Evolutionary conservation across 2,888 invertebrate species (phyloP).

Genomic region (Dysmachus trigonus): DNA sequence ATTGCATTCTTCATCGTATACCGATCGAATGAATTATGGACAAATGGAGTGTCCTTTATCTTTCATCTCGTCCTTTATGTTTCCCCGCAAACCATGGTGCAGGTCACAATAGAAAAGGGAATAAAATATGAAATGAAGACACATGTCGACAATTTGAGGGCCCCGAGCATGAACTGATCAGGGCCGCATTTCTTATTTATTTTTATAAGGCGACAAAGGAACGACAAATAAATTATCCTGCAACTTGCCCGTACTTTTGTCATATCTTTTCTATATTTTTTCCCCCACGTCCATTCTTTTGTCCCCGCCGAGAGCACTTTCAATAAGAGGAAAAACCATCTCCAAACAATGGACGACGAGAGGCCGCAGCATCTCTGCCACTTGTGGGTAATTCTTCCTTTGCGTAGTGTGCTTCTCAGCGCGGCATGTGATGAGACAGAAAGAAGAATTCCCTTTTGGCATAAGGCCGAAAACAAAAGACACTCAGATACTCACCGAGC

Average conservation of each 20-base stretch:
- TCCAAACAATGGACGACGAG: slow-evolving; percentile 3
- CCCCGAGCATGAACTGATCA: slow-evolving; percentile 1
- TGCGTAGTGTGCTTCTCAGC: neutral
- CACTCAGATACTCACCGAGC: neutral
- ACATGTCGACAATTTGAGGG: slow-evolving; percentile 16
- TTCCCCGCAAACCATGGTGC: neutral
- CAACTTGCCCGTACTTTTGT: slow-evolving; percentile 7
- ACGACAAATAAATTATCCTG: slow-evolving; percentile 23
- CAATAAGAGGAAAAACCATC: neutral
- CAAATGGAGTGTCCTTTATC: neutral
- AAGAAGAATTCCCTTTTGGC: neutral
- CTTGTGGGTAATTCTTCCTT: neutral
- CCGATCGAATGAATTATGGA: neutral
- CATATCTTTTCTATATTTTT: neutral
- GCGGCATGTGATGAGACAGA: neutral
- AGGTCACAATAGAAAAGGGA: neutral
- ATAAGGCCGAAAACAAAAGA: slow-evolving; percentile 14
- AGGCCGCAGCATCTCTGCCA: neutral
- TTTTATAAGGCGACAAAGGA: slow-evolving; percentile 15
- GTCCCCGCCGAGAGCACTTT: slow-evolving; percentile 6
- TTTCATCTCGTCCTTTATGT: neutral
- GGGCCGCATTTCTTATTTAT: slow-evolving; percentile 20
- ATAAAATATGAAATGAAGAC: slow-evolving; percentile 13
- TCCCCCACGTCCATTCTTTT: neutral
- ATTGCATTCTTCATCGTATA: neutral